Percentiles rank a stretch among this genome's conserved stretches.
These are phyloP conservation scores for Pycnomerus fuliginosus DNA, from an alignment of 2,888 invertebrate species.

Conservation along the genomic window DNA sequence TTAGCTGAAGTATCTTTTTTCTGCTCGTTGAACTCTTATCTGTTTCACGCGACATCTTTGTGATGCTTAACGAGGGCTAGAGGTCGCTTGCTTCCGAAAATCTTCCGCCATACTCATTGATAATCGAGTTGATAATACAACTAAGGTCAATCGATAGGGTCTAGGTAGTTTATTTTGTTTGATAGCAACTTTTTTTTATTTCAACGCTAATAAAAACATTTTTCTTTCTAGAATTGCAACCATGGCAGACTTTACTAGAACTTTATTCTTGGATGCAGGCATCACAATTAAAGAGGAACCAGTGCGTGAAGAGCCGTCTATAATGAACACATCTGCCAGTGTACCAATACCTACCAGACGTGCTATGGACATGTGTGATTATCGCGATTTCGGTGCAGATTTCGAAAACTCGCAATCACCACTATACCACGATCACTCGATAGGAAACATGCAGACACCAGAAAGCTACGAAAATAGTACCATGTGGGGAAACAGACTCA, in stretches of 20 bases:
- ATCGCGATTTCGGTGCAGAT: slow-evolving; percentile 58
- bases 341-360: slow-evolving; percentile 65
- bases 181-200: too few species aligned
- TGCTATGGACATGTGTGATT: slow-evolving; percentile 51
- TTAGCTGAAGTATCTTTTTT: too few species aligned
- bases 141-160: too few species aligned
- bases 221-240: too few species aligned
- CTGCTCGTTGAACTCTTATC: too few species aligned
- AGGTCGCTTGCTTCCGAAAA: too few species aligned
- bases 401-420: slow-evolving; percentile 60
- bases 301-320: slow-evolving; percentile 48
- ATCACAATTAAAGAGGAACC: slow-evolving; percentile 66
- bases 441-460: slow-evolving; percentile 46
- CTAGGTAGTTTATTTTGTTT: too few species aligned
- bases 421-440: slow-evolving; percentile 49
- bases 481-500: slow-evolving; percentile 51
- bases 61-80: too few species aligned
- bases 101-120: too few species aligned
- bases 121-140: too few species aligned
- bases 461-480: slow-evolving; percentile 53
- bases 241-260: slow-evolving; percentile 67
- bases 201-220: too few species aligned
- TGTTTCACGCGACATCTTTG: too few species aligned
- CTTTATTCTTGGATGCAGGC: slow-evolving; percentile 64
- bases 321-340: slow-evolving; percentile 57